These are phyloP conservation scores for Tetragonula clypearis DNA, from an alignment of 1,140 invertebrate species.

Conservation along the genomic window DNA sequence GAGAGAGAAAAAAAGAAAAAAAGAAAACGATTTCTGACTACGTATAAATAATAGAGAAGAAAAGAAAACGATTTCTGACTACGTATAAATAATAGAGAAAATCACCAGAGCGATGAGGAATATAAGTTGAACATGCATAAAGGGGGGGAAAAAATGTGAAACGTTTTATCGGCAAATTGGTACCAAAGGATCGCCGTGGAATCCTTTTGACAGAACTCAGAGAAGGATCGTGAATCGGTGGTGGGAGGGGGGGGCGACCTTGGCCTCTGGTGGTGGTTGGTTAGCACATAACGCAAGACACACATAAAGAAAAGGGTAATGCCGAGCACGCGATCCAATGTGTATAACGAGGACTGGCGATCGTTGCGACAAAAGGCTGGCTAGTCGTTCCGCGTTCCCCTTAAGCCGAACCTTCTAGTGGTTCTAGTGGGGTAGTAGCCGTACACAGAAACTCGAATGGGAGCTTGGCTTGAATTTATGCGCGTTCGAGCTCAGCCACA, in stretches of 20 bases:
- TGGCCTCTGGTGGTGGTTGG: conserved; percentile 55
- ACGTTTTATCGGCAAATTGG: neutral
- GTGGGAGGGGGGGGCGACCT: conserved; percentile 37
- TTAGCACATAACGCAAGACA: conserved; percentile 57
- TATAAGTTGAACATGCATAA: neutral
- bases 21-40: neutral
- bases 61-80: neutral
- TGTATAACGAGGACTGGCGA: conserved; percentile 47
- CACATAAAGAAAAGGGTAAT: conserved; percentile 51
- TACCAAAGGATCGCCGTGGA: conserved; percentile 25
- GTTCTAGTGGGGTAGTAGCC: too few species aligned
- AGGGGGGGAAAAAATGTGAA: neutral
- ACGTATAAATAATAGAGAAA: neutral
- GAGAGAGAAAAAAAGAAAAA: neutral
- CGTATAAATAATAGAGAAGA: neutral
- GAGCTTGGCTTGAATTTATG: conserved; percentile 38
- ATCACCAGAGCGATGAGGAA: too few species aligned
- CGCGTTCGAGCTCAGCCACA: neutral
- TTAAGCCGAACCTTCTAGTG: neutral
- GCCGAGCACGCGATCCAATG: conserved; percentile 59
- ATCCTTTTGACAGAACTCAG: conserved; percentile 4
- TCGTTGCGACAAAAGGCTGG: conserved; percentile 58
- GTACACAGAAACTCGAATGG: neutral
- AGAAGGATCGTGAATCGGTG: conserved; percentile 9
- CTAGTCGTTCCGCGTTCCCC: conserved; percentile 54